Base-by-base conservation (phyloP, 2,113 vertebrate species). In the Synchiropus splendidus region DNA sequence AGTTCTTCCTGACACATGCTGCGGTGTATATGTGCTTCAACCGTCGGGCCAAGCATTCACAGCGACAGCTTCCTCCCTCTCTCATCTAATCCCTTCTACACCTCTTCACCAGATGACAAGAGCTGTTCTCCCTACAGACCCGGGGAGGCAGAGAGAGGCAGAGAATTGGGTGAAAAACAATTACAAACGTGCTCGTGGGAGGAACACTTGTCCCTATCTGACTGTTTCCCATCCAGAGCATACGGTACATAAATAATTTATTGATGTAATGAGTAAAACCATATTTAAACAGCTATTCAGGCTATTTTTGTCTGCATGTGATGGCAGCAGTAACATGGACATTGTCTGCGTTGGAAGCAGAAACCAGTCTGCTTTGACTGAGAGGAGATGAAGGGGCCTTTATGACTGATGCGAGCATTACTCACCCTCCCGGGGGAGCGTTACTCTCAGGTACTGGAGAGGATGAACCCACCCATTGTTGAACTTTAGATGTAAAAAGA, bases 51-150 rank as follows among this genome's bases (percentile, higher is more conserved):
- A 42, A 39, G 43, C 30, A 43, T 45, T 64, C 61, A 42, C 33
- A 34, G 40, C 69, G 59, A 71, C 62, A 67, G 53, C 60, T 52
- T 39, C 59, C 57, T 61, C 53, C 43, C 42, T 58, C 42, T 61
- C 48, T 37, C 18, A 18, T 48, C 40, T 55, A 63, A 61, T 70
- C 49, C 62, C 49, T 46, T 61, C 54, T 37, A 39, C 51, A 69
- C 62, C 56, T 61, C 61, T 61, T 72, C 61, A 60, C 53, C 52
- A 63, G 52, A 64, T 63, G 68, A 78, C 71, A 69, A 59, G 54
- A 71, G 45, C 36, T 45, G 42, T 63, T 70, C 47, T 70, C 56
- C 47, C 48, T 54, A 39, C 48, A 59, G 64, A 66, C 11, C n/a
- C n/a, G n/a, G n/a, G n/a, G n/a, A n/a, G n/a, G n/a, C n/a, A n/a